Evolutionary conservation across 2,113 vertebrate genomes (phyloP), one percentile per base, ranked within the genome.

Genomic region (Colistium nudipinnis): DNA sequence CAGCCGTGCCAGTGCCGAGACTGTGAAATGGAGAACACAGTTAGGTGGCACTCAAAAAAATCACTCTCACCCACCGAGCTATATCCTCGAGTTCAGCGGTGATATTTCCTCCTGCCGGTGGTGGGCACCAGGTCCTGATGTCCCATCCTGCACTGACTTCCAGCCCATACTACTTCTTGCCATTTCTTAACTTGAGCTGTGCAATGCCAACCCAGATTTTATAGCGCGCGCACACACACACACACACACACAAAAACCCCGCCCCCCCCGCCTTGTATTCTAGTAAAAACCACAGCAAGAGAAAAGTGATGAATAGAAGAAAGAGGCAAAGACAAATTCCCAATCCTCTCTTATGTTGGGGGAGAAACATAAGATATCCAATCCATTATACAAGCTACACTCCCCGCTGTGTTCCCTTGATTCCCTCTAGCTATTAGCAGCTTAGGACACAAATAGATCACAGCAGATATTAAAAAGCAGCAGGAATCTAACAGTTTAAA

Each of bases 401-500:
- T n/a, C 86, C 85, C 85, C 51, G 76, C 78, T 88, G 83, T 25
- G 78, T 75, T 80, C 44, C 66, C 78, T 62, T 81, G 74, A 85
- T 88, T 88, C 78, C 85, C 77, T 76, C 77, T 14, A 84, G 89
- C 88, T 85, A 88, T 88, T 87, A 91, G 80, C 83, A 85, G 83
- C 85, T 89, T 85, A 87, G 73, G 82, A 89, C 85, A 82, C 85
- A 88, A 90, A 90, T 80, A 89, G 88, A 91, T 90, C 83, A 88
- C 80, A 76, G 66, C 76, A 84, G 85, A 89, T 91, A 89, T 88
- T 89, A 89, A 88, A 89, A 88, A 87, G 66, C 88, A 84, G 88
- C 83, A 28, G 85, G 87, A 86, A 74, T 72, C 67, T 72, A 84
- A 87, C 82, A 78, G 81, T 89, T 88, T 80, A 78, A 88, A 86